Evolutionary conservation across 1,140 invertebrate species (phyloP).

Genomic region (Rhynchophorus ferrugineus): DNA sequence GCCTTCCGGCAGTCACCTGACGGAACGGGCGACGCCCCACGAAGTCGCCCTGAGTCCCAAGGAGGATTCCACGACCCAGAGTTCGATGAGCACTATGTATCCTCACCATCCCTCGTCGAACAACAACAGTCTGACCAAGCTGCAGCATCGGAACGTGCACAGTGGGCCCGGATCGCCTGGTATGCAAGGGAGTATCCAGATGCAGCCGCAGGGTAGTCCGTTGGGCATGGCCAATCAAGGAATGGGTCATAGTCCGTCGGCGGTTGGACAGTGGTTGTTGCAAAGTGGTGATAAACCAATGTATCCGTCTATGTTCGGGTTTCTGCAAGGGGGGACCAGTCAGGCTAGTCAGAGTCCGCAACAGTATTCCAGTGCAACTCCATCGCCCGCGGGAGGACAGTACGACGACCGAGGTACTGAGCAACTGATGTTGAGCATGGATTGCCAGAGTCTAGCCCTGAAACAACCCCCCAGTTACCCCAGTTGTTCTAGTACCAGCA

Average conservation of each 20-base stretch:
- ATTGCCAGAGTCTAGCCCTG: constrained; percentile 43
- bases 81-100: constrained; percentile 56
- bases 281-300: constrained; percentile 47
- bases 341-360: constrained; percentile 41
- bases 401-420: constrained; percentile 50
- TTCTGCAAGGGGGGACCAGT: constrained; percentile 35
- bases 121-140: constrained; percentile 42
- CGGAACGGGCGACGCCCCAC: constrained; percentile 43
- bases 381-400: constrained; percentile 47
- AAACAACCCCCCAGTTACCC: constrained; percentile 47
- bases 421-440: constrained; percentile 54
- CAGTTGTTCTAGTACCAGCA: constrained; percentile 36
- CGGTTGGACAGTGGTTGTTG: constrained; percentile 44
- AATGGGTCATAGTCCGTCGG: constrained; percentile 37
- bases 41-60: constrained; percentile 47
- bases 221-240: constrained; percentile 27
- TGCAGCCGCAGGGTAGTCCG: constrained; percentile 32
- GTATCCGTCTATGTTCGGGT: constrained; percentile 48
- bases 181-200: constrained; percentile 28
- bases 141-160: constrained; percentile 38
- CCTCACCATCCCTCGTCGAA: constrained; percentile 38
- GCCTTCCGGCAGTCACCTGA: constrained; percentile 33
- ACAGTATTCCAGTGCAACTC: constrained; percentile 45
- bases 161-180: constrained; percentile 33
- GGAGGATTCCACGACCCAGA: constrained; percentile 63